Evolutionary conservation across 2,888 invertebrate species (phyloP), one percentile per base, ranked within the genome.

Genomic region (Ryuthela nishihirai): DNA sequence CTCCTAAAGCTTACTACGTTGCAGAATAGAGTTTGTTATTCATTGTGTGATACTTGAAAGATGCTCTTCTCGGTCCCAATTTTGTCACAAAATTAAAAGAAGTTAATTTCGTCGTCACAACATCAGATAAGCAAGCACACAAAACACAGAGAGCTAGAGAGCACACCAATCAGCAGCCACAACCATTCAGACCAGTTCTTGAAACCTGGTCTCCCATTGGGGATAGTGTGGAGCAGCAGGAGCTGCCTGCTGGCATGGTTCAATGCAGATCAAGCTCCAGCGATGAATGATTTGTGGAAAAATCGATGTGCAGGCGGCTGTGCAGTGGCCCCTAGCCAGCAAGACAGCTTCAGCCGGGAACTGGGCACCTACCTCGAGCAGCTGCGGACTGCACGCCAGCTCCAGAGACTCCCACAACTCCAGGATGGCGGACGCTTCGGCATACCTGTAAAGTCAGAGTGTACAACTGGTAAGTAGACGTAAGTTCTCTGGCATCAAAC

Each of bases 401-500:
- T 59, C 59, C 48, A 73, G 65, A 24, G 69, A 70, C 48, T 74
- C 73, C 74, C 74, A 75, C 3, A 72, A 65, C 54, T 74, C 72
- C 42, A 72, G 65, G 20, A 75, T 68, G 34, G 68, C 69, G 17
- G 72, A 72, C 36, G 72, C 65, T 46, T 69, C 70, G 25, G 72
- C 72, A 67, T 70, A 72, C 26, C 74, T 74, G 64, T 38, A 59
- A 54, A 45, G 15, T 48, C 29, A 26, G 35, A 20, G 23, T 32
- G 34, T 15, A 34, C 7, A 34, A 17, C 17, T 34, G 17, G 34
- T n/a, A n/a, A n/a, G n/a, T n/a, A n/a, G n/a, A n/a, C n/a, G n/a
- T n/a, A n/a, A n/a, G n/a, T n/a, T n/a, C n/a, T n/a, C n/a, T n/a
- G n/a, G n/a, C n/a, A n/a, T n/a, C n/a, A n/a, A n/a, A n/a, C n/a